Evolutionary conservation across 2,797 vertebrate species (phyloP).

Genomic region (Chaunax sp.): DNA sequence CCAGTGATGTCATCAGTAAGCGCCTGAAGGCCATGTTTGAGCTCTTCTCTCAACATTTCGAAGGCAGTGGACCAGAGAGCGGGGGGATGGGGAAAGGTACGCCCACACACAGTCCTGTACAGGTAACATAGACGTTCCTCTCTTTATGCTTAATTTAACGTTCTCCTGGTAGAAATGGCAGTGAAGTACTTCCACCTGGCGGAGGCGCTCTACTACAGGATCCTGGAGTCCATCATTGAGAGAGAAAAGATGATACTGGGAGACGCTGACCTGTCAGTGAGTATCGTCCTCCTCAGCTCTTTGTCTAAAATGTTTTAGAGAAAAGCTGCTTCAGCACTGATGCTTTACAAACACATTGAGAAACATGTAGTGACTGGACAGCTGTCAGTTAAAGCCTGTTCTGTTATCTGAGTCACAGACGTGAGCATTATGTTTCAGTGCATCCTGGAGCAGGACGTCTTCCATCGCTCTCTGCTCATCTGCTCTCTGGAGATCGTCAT

Average conservation of each 20-base stretch:
- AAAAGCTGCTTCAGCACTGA: no score
- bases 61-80: slow-evolving; percentile 76
- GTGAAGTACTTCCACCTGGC: slow-evolving; percentile 90
- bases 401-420: no score
- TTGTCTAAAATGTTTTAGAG: no score
- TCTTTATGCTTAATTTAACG: neutral
- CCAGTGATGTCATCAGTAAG: slow-evolving; percentile 86
- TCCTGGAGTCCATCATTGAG: slow-evolving; percentile 90
- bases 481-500: slow-evolving; percentile 93
- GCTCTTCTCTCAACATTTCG: slow-evolving; percentile 84
- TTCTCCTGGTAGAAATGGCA: slow-evolving; percentile 82
- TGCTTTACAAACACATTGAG: no score
- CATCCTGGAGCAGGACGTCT: slow-evolving; percentile 92
- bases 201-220: slow-evolving; percentile 93
- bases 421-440: slow-evolving; percentile 71
- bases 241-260: slow-evolving; percentile 92
- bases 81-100: slow-evolving; percentile 86
- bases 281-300: slow-evolving; percentile 31
- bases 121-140: no score
- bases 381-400: no score
- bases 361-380: no score
- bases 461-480: slow-evolving; percentile 91
- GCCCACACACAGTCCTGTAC: neutral
- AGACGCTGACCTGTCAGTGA: slow-evolving; percentile 91
- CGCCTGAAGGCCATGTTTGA: slow-evolving; percentile 92